phyloP scores from a whole-genome alignment of 2,113 vertebrate genomes.

The Siphamia tubifer region DNA sequence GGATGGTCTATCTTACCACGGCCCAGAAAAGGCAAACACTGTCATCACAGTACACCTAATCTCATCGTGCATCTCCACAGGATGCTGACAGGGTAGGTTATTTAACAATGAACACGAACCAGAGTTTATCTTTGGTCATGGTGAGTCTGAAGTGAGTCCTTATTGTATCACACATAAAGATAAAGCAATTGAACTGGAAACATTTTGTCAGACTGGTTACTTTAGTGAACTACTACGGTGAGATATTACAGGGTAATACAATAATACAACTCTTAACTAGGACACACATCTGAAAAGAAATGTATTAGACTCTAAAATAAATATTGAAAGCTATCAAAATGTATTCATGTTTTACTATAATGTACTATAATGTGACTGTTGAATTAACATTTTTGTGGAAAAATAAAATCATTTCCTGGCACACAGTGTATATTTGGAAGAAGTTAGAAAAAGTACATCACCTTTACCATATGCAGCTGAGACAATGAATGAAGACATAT shows the following conservation, averaged over 20 bases:
- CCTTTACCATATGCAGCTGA: no score
- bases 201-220: background rate
- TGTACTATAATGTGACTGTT: background rate
- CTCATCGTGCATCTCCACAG: constrained; percentile 6
- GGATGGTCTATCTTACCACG: constrained; percentile 27
- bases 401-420: no score
- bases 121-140: background rate
- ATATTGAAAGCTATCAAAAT: background rate
- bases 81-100: constrained; percentile 6
- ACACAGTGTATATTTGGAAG: no score
- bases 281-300: no score
- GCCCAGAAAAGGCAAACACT: background rate
- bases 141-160: background rate
- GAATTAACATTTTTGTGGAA: no score
- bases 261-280: background rate
- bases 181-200: background rate
- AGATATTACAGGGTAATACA: no score
- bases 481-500: no score
- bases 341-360: background rate
- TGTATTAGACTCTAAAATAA: background rate
- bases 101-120: constrained; percentile 9
- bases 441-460: no score
- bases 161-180: constrained; percentile 5
- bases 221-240: no score
- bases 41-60: background rate